Conservation (phyloP, 2,888 invertebrate genomes). For the Drosophila kuntzei region DNA sequence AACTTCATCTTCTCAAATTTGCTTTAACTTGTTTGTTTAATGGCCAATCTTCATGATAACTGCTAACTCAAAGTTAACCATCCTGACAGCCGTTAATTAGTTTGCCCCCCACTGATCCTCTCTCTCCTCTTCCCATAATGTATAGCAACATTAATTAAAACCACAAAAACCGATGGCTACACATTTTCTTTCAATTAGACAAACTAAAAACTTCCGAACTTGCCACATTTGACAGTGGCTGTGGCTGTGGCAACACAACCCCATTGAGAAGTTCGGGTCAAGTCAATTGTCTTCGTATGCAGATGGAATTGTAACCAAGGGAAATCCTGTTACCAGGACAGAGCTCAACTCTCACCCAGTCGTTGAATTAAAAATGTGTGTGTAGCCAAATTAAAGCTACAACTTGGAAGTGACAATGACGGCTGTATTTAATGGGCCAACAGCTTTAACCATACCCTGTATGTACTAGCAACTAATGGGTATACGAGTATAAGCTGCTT, state of each 20-base stretch:
- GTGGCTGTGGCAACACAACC: constrained; percentile 1
- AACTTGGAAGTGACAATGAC: constrained; percentile 35
- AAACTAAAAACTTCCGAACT: constrained; percentile 29
- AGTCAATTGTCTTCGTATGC: constrained; percentile 21
- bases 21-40: constrained; percentile 25
- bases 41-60: constrained; percentile 39
- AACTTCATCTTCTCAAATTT: constrained; percentile 1
- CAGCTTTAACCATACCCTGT: constrained; percentile 40
- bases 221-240: constrained; percentile 20
- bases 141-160: constrained; percentile 55
- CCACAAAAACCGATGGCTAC: constrained; percentile 43
- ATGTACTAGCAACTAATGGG: not conserved
- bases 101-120: not conserved
- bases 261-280: constrained; percentile 11
- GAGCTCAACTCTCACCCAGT: not conserved
- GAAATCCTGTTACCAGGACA: constrained; percentile 3
- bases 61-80: constrained; percentile 31
- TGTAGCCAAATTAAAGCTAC: constrained; percentile 28
- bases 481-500: not conserved
- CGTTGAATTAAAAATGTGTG: constrained; percentile 5
- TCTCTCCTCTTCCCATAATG: not conserved
- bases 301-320: constrained; percentile 19
- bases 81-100: constrained; percentile 66
- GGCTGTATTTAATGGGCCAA: constrained; percentile 62
- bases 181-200: constrained; percentile 71